These are phyloP conservation scores for Drosophila trapezifrons DNA, from an alignment of 1,140 invertebrate genomes.

Conservation along the genomic window DNA sequence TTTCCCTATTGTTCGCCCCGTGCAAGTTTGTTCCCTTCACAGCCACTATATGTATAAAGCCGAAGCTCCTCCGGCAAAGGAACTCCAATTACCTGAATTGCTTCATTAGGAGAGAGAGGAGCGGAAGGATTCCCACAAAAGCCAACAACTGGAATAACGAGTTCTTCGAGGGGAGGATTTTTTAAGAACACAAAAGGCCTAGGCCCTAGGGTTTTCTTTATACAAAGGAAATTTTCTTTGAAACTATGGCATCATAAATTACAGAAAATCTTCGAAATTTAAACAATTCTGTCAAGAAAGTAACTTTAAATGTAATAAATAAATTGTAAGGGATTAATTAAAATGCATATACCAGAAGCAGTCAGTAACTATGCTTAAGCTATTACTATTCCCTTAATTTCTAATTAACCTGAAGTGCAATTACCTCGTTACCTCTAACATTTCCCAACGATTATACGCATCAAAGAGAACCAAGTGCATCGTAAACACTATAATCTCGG, in stretches of 20 bases:
- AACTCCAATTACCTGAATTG: conserved; percentile 57
- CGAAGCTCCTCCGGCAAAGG: conserved; percentile 5
- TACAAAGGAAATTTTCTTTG: neutral
- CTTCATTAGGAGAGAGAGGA: conserved; percentile 56
- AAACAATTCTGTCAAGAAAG: too few species aligned
- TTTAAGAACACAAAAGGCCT: conserved; percentile 26
- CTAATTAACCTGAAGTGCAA: conserved; percentile 3
- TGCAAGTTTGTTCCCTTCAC: conserved; percentile 28
- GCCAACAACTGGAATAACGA: conserved; percentile 44
- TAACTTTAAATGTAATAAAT: neutral
- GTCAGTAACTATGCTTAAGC: neutral
- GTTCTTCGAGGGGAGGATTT: conserved; percentile 30
- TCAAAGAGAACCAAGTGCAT: conserved; percentile 33
- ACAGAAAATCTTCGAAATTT: too few species aligned
- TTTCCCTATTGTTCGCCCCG: conserved; percentile 22
- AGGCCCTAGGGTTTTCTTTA: neutral
- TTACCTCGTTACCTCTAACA: too few species aligned
- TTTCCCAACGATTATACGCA: conserved; percentile 15
- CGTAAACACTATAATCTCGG: conserved; percentile 35
- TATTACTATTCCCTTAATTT: neutral
- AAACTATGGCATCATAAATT: conserved; percentile 7
- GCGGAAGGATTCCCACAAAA: conserved; percentile 45
- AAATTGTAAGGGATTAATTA: too few species aligned
- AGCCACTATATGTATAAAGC: conserved; percentile 1
- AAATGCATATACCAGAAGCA: too few species aligned